Conservation (phyloP, 2,113 vertebrate species). For the Dasypus novemcinctus region DNA sequence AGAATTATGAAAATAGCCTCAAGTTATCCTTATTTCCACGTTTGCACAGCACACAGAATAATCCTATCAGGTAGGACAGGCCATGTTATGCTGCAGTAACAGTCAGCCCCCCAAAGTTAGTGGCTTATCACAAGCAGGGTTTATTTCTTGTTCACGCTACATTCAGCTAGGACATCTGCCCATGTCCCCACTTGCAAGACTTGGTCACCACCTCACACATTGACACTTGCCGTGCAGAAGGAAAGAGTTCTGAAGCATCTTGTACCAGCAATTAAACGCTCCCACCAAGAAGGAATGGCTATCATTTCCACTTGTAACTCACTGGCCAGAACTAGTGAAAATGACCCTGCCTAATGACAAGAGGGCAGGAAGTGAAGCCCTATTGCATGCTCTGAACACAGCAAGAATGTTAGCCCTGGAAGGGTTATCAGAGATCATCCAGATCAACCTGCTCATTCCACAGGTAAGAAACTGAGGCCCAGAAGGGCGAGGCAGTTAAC, state of each 20-base stretch:
- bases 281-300: neutral
- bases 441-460: neutral
- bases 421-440: neutral
- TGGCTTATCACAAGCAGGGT: neutral
- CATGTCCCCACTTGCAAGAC: neutral
- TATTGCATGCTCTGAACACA: neutral
- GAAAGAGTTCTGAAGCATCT: neutral
- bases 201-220: neutral
- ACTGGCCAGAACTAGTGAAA: neutral
- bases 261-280: neutral
- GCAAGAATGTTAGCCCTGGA: neutral
- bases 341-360: neutral
- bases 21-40: neutral
- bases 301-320: neutral
- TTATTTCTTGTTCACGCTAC: neutral
- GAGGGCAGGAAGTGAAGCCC: neutral
- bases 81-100: rapidly evolving
- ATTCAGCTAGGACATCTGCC: neutral
- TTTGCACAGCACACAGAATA: neutral
- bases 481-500: neutral
- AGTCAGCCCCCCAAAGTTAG: neutral
- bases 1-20: neutral
- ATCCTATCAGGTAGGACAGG: no score
- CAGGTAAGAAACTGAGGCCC: neutral
- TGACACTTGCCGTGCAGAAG: neutral